Evolutionary conservation across 2,113 vertebrate genomes (phyloP).

Genomic region (Aplodontia rufa): DNA sequence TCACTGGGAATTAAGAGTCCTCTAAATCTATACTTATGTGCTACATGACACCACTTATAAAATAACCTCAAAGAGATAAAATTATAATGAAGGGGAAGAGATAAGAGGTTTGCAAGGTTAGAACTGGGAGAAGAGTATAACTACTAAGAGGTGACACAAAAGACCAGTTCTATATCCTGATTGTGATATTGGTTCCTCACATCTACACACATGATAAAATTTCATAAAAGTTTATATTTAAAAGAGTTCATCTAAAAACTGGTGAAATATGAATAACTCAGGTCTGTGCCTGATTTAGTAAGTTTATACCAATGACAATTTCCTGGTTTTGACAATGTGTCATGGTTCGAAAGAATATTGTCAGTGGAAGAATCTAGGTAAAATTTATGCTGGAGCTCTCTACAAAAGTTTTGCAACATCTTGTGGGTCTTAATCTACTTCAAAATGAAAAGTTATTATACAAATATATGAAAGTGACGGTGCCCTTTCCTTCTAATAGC

Average conservation of each 20-base stretch:
- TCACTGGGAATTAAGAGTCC: background rate
- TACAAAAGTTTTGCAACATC: background rate
- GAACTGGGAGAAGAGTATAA: background rate
- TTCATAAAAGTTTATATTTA: background rate
- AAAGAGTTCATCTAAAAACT: background rate
- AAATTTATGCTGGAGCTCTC: background rate
- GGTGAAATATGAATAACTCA: background rate
- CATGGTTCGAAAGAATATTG: background rate
- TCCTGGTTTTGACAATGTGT: background rate
- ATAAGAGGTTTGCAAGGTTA: background rate
- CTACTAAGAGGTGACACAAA: background rate
- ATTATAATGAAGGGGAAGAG: background rate
- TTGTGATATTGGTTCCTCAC: background rate
- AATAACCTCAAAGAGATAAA: background rate
- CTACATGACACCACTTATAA: background rate
- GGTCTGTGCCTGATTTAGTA: background rate
- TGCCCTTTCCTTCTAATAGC: background rate
- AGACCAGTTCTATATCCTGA: background rate
- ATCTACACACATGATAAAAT: background rate
- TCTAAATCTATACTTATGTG: background rate
- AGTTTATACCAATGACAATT: background rate
- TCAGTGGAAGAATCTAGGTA: background rate
- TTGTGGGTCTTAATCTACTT: background rate
- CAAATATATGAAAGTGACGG: background rate
- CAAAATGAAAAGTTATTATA: background rate